Evolutionary conservation across 2,113 vertebrate species (phyloP).

Genomic region (Otis tarda): DNA sequence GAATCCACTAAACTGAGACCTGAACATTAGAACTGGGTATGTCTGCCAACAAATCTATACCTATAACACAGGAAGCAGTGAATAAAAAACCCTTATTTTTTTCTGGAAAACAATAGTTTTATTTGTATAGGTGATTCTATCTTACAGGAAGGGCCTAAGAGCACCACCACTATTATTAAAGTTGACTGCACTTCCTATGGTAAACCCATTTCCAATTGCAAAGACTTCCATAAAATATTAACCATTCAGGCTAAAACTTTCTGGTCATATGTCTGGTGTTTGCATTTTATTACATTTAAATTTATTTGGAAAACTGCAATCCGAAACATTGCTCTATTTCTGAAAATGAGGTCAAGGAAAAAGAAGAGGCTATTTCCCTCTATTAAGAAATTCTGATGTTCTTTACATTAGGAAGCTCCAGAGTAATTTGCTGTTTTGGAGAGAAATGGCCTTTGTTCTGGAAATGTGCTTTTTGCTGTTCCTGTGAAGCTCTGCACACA

Average conservation of each 20-base stretch:
- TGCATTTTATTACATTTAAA: neutral
- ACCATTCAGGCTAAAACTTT: neutral
- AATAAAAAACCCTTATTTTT: neutral
- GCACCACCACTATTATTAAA: neutral
- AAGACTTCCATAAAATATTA: neutral
- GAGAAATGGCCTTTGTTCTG: neutral
- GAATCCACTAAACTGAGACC: neutral
- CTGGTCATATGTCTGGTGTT: neutral
- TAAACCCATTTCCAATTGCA: neutral
- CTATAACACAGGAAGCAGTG: neutral
- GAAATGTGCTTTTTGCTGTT: neutral
- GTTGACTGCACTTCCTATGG: neutral
- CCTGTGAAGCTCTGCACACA: neutral
- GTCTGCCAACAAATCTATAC: neutral
- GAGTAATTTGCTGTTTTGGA: neutral
- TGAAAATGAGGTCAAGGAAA: neutral
- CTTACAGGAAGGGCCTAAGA: neutral
- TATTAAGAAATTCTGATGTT: neutral
- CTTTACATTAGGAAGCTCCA: neutral
- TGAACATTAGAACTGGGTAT: neutral
- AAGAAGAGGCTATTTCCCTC: neutral
- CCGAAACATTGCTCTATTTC: neutral
- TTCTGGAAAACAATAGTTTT: neutral
- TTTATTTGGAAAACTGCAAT: neutral
- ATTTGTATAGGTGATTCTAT: neutral